Evolutionary conservation across 1,140 invertebrate genomes (phyloP).

Genomic region (Gryon sp.): DNA sequence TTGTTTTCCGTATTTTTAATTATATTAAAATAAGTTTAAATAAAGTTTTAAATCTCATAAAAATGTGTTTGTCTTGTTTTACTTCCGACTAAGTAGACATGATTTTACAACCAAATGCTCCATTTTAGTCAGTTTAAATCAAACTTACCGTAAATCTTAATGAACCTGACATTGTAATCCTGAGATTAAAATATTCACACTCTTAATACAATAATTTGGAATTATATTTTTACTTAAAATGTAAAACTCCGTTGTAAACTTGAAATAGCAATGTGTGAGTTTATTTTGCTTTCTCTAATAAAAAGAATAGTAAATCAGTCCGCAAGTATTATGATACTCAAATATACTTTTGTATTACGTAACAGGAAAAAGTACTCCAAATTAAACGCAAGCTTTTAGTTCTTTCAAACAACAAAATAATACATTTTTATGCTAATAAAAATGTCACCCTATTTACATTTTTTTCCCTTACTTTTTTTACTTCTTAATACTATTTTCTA

Average conservation of each 20-base stretch:
- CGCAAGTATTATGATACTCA: slow-evolving; percentile 31
- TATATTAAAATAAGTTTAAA: no score
- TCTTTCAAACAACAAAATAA: no score
- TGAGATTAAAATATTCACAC: slow-evolving; percentile 27
- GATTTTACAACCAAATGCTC: no score
- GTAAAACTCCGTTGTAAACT: slow-evolving; percentile 30
- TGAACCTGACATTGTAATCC: neutral
- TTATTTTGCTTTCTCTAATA: slow-evolving; percentile 39
- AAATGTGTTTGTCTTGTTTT: no score
- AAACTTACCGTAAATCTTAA: slow-evolving; percentile 13
- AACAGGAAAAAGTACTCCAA: slow-evolving; percentile 12
- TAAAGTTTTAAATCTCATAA: no score
- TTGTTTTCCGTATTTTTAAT: no score
- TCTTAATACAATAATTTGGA: slow-evolving; percentile 12
- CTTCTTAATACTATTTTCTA: no score
- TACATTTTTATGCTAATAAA: neutral
- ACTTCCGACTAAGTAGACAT: no score
- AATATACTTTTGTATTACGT: slow-evolving; percentile 35
- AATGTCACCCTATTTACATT: slow-evolving; percentile 11
- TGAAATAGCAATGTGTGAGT: slow-evolving; percentile 39
- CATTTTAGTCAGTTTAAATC: neutral
- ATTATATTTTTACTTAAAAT: slow-evolving; percentile 32
- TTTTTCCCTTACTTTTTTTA: no score
- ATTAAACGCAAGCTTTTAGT: no score
- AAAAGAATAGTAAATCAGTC: slow-evolving; percentile 38